Conservation (phyloP, 2,113 vertebrate genomes). For the Labeo catla region DNA sequence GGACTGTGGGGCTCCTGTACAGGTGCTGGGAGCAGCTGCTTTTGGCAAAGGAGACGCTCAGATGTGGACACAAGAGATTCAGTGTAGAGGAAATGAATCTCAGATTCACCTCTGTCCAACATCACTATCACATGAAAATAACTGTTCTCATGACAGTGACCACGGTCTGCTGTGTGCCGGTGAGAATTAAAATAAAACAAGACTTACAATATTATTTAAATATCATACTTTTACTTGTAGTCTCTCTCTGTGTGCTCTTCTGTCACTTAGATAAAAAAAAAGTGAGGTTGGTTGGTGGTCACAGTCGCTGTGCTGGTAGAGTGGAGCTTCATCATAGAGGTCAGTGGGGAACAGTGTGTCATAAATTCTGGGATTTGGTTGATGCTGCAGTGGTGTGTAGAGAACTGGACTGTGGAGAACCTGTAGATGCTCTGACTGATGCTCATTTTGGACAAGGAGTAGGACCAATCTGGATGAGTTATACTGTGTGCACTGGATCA, state of each 20-base stretch:
- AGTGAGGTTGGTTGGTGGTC: neutral
- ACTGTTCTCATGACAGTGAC: neutral
- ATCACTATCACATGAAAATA: no score
- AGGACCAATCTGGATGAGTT: constrained; percentile 13
- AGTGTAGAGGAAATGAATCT: no score
- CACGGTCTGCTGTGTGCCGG: neutral
- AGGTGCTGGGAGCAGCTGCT: no score
- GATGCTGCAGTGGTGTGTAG: no score
- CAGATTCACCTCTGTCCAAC: no score
- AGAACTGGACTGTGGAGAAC: neutral
- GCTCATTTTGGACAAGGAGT: neutral
- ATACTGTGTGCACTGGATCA: neutral
- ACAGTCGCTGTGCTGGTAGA: constrained; percentile 27
- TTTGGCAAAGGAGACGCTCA: no score
- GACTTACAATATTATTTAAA: no score
- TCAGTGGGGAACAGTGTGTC: no score
- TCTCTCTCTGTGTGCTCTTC: neutral
- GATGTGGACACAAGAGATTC: no score
- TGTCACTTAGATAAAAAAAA: neutral
- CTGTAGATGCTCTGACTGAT: neutral
- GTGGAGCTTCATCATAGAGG: no score
- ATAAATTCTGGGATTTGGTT: no score
- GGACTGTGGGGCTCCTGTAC: no score
- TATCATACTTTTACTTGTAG: neutral
- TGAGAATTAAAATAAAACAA: neutral